These are phyloP conservation scores for Hiodon alosoides DNA, from an alignment of 2,113 vertebrate species.

Conservation along the genomic window DNA sequence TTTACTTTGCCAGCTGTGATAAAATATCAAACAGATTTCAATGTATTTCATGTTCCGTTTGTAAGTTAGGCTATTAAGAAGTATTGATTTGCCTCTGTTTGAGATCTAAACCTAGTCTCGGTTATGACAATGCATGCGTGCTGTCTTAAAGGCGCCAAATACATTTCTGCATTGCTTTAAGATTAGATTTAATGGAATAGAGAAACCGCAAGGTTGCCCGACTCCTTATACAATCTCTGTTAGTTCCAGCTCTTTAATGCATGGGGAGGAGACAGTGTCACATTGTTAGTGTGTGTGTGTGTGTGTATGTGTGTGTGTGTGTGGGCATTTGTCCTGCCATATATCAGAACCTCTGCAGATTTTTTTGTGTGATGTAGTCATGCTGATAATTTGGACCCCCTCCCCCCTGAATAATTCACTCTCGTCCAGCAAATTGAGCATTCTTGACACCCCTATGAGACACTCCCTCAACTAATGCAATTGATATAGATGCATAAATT, in stretches of 20 bases:
- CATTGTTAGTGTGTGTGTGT: not conserved
- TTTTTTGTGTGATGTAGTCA: not conserved
- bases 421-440: not conserved
- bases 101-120: not conserved
- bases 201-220: not conserved
- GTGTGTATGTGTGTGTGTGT: not conserved
- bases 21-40: too few species aligned
- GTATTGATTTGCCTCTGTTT: too few species aligned
- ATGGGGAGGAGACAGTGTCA: not conserved
- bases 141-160: not conserved
- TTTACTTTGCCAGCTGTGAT: too few species aligned
- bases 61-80: too few species aligned
- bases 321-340: not conserved
- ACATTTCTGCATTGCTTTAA: not conserved
- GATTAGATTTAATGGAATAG: constrained; percentile 8
- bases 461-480: not conserved
- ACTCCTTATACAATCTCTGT: not conserved
- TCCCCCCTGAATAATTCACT: not conserved
- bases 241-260: not conserved
- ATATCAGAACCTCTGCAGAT: not conserved
- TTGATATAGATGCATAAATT: not conserved
- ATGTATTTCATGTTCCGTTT: too few species aligned
- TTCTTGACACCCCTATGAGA: not conserved
- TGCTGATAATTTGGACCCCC: too few species aligned
- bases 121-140: not conserved